These are phyloP conservation scores for Eulemur albifrons DNA, from an alignment of 2,797 vertebrate species.

Conservation along the genomic window DNA sequence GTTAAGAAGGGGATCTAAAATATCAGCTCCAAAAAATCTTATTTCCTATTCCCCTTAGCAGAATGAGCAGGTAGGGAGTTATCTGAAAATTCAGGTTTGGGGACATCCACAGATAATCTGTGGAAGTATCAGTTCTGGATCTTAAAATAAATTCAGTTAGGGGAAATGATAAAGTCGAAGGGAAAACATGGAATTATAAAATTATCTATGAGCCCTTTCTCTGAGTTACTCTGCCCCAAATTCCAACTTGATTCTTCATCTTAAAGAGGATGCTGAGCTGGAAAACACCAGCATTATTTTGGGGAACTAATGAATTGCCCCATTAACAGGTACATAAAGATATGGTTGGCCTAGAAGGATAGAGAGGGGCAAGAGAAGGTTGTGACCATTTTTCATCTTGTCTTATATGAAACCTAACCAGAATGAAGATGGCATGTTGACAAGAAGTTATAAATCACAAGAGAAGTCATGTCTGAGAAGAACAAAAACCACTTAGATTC, in stretches of 20 bases:
- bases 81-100: background rate
- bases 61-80: background rate
- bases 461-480: background rate
- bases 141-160: slow-evolving; percentile 31
- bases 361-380: background rate
- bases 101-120: background rate
- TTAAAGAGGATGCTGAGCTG: background rate
- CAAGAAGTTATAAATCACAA: background rate
- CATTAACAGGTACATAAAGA: background rate
- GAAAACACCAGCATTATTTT: background rate
- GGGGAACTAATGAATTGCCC: background rate
- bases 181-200: background rate
- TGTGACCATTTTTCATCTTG: background rate
- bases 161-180: background rate
- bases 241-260: background rate
- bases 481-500: background rate
- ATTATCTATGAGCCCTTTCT: background rate
- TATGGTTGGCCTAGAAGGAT: background rate
- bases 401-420: background rate
- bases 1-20: background rate
- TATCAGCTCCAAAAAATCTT: background rate
- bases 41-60: background rate
- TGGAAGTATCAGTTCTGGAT: background rate
- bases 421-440: background rate
- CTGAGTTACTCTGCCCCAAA: background rate